These are phyloP conservation scores for Menidia beryllina DNA, from an alignment of 2,113 vertebrate species.

Conservation along the genomic window DNA sequence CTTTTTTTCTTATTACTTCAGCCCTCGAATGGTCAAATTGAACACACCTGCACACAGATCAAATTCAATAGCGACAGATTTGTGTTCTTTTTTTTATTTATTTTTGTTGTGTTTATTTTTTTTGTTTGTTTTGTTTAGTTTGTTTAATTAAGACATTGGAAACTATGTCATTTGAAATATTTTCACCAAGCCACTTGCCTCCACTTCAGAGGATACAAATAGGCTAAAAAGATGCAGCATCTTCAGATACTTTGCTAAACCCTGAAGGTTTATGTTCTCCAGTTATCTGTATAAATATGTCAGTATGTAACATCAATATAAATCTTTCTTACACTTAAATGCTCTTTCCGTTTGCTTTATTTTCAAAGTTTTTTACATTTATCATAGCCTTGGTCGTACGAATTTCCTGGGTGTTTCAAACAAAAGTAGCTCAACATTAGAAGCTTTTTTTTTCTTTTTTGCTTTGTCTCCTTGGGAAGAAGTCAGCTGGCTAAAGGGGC, in stretches of 20 bases:
- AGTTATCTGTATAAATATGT: constrained; percentile 70
- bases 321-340: constrained; percentile 74
- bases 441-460: constrained; percentile 9
- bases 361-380: constrained; percentile 24
- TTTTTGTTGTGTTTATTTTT: constrained; percentile 6
- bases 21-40: constrained; percentile 39
- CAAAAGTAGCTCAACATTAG: constrained; percentile 62
- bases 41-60: constrained; percentile 47
- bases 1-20: constrained; percentile 29
- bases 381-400: constrained; percentile 43
- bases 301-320: constrained; percentile 74
- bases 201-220: constrained; percentile 83
- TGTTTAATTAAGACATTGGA: constrained; percentile 17
- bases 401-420: constrained; percentile 66
- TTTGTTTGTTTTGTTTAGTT: not conserved
- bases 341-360: constrained; percentile 56
- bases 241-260: constrained; percentile 69
- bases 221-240: constrained; percentile 85
- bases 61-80: constrained; percentile 47
- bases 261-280: constrained; percentile 52
- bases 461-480: not conserved
- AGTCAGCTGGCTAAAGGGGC: not conserved
- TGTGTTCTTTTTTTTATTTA: constrained; percentile 17
- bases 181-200: constrained; percentile 79
- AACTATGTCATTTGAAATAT: constrained; percentile 18